Base-by-base conservation (phyloP, 1,140 invertebrate species). In the Arctopsyche grandis region DNA sequence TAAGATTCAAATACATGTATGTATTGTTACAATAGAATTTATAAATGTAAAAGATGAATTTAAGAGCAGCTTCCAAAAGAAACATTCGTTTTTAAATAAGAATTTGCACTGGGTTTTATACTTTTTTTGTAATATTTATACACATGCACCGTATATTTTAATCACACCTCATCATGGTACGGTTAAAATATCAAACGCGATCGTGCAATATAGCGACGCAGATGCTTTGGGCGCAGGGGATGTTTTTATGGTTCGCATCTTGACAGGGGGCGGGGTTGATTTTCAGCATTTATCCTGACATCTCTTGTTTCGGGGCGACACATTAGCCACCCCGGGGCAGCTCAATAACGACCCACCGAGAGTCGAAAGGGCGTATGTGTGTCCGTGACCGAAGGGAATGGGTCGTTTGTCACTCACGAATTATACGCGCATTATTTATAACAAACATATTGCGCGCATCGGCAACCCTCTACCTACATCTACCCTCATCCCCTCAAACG, bases 341-440 rank as follows among this genome's bases (percentile, higher is more conserved):
- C 19, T 19, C 58, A 60, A 52, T 52, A 52, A 52, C 48, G 9
- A 60, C 58, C n/a, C 58, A 12, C 14, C 24, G 22, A n/a, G 21
- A 66, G 10, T 26, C 9, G 16, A 26, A 66, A n/a, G 63, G 63
- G 16, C 48, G 48, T 14, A 52, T 1, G 48, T 14, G 12, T 12
- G 3, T 16, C 48, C 48, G 48, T 52, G 48, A 52, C 48, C 48
- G 48, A 52, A 52, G 48, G 48, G 48, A 14, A 24, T 24, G 22
- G 63, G 63, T 66, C 63, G 63, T 66, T 66, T 66, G 63, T 66
- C 63, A 66, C 63, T 66, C 63, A 26, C 63, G 63, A 66, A 66
- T 66, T 66, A 66, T 66, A 66, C 63, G 63, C 63, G 24, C 63
- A 66, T 66, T 66, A 66, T 66, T 66, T 66, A 66, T 26, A 66